These are phyloP conservation scores for Silvanus unidentatus DNA, from an alignment of 2,888 invertebrate genomes.

Conservation along the genomic window DNA sequence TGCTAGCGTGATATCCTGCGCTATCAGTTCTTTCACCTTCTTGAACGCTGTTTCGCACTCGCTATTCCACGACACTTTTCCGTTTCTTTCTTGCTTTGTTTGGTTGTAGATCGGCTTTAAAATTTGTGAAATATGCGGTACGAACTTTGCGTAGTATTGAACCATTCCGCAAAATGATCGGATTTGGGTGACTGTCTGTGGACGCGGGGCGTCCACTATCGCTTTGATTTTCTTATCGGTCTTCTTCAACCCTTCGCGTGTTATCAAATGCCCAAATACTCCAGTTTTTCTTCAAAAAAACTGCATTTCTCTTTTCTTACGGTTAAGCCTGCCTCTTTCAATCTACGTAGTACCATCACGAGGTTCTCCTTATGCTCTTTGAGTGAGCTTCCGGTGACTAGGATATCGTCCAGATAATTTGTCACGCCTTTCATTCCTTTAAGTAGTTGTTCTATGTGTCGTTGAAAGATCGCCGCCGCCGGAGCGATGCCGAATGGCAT, in stretches of 20 bases:
- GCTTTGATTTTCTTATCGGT: slow-evolving; percentile 15
- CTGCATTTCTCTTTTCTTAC: slow-evolving; percentile 31
- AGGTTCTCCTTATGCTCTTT: slow-evolving; percentile 24
- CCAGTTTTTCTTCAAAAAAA: slow-evolving; percentile 31
- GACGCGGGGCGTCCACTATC: too few relatives aligned
- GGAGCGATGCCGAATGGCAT: slow-evolving; percentile 10
- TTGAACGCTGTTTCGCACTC: slow-evolving; percentile 13
- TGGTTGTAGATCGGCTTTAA: slow-evolving; percentile 6
- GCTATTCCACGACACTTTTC: slow-evolving; percentile 11
- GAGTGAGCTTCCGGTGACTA: slow-evolving; percentile 26
- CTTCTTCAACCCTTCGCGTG: slow-evolving; percentile 13
- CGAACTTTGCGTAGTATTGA: slow-evolving; percentile 17
- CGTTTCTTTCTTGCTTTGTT: slow-evolving; percentile 13
- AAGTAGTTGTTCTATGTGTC: slow-evolving; percentile 32
- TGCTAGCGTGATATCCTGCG: slow-evolving; percentile 7
- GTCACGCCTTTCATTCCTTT: slow-evolving; percentile 25
- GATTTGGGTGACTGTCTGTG: slow-evolving; percentile 11
- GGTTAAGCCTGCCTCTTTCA: slow-evolving; percentile 25
- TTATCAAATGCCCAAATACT: slow-evolving; percentile 30
- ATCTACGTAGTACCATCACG: slow-evolving; percentile 22
- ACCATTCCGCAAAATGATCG: slow-evolving; percentile 15
- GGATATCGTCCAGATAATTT: slow-evolving; percentile 32
- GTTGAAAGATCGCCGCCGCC: slow-evolving; percentile 35
- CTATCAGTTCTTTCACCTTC: slow-evolving; percentile 11
- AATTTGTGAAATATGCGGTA: too few relatives aligned